Conservation (phyloP, 2,888 invertebrate genomes). For the Xanthia icteritia region DNA sequence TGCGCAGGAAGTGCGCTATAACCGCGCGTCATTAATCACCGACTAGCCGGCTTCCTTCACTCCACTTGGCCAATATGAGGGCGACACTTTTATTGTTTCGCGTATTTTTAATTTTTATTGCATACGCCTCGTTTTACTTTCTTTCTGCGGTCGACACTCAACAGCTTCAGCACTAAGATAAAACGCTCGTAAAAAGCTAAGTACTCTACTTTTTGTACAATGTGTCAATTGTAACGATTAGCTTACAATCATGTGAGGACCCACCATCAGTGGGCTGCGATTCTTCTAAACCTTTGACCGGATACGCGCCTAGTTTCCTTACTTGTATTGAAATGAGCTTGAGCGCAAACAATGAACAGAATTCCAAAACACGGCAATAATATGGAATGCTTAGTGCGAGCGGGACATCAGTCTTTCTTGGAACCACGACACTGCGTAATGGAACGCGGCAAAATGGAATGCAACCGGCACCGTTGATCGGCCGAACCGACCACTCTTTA, state of each 20-base stretch:
- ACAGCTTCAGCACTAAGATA: constrained; percentile 51
- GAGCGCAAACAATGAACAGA: constrained; percentile 87
- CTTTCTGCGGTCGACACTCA: constrained; percentile 46
- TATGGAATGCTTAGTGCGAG: constrained; percentile 85
- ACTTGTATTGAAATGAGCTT: constrained; percentile 84
- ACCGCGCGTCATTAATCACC: constrained; percentile 79
- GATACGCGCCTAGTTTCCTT: constrained; percentile 80
- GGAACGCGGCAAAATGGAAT: constrained; percentile 87
- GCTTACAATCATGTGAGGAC: constrained; percentile 1
- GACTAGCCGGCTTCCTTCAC: constrained; percentile 79
- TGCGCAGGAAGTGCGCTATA: constrained; percentile 83
- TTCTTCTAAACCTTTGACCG: constrained; percentile 79
- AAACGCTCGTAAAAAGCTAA: constrained; percentile 31
- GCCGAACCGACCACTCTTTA: constrained; percentile 66
- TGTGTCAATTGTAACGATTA: constrained; percentile 21
- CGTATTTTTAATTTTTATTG: constrained; percentile 72
- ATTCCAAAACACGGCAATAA: constrained; percentile 87
- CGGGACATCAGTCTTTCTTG: constrained; percentile 86
- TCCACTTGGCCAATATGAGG: constrained; percentile 69
- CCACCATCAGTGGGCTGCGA: constrained; percentile 28
- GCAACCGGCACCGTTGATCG: constrained; percentile 76
- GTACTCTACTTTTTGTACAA: constrained; percentile 26
- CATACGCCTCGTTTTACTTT: constrained; percentile 44
- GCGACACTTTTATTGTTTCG: constrained; percentile 83
- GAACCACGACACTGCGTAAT: constrained; percentile 86